Evolutionary conservation across 2,888 invertebrate species (phyloP), one percentile per base, ranked within the genome.

Genomic region (Ormyrus pomaceus): DNA sequence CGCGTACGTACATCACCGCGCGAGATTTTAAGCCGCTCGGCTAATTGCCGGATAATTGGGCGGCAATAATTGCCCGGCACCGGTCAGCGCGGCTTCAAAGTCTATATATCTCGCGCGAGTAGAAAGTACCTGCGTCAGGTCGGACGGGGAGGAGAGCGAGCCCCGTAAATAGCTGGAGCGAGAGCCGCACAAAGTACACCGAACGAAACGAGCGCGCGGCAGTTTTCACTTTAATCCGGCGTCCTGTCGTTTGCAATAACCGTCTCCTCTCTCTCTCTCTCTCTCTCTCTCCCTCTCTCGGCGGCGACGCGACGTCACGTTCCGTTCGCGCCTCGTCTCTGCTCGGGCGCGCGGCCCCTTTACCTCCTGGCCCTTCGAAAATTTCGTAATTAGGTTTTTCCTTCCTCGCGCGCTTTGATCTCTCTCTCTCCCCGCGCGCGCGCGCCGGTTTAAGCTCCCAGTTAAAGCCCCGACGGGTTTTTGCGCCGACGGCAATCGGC

Each of bases 341-440:
- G 88, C 84, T 58, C 19, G 50, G 6, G 83, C 82, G 48, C 84
- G 82, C 59, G 84, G 76, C 82, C 69, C 77, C 84, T 81, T 56
- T 46, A 3, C 45, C n/a, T 64, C 10, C 62, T 48, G 10, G 53
- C 34, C 83, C 86, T 87, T 86, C 86, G 85, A 86, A 88, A 88
- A 88, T 89, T 88, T 87, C 83, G 86, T 88, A 89, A 89, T 89
- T 87, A 87, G 87, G 87, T 89, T 89, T 88, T 88, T 87, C 86
- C 85, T 84, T 85, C 83, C 7, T 61, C 19, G 7, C 61, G 61
- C 61, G 61, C 19, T 19, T 34, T 34, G 34, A 61, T 61, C 61
- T 34, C 34, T 61, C 53, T 19, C 61, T 61, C 61, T 19, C 34
- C 7, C 34, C 2, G 1, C 19, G 6, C 56, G 11, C 56, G n/a